Base-by-base conservation (phyloP, 2,888 invertebrate species). In the Maniola hyperantus region DNA sequence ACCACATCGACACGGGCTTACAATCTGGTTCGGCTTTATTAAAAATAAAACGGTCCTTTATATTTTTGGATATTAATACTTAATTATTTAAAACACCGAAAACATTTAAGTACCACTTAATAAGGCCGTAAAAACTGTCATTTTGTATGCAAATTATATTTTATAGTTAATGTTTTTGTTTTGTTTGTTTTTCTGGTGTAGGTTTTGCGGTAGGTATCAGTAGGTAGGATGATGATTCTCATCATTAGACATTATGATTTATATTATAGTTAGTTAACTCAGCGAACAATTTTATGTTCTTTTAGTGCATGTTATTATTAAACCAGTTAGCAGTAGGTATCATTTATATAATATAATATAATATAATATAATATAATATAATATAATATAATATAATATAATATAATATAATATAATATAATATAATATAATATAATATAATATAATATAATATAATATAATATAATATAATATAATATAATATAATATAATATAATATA, bases 11-110 rank as follows among this genome's bases (percentile, higher is more conserved):
- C 34, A 58, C 42, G 33, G 33, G 48, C 36, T 36, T 36, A 46
- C 18, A 53, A 67, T 64, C 64, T 42, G 34, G 60, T 60, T 60
- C 7, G 48, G 46, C 13, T 50, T 60, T 48, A 34, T 48, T 42
- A 18, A 51, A 51, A 51, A 26, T 51, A 26, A 42, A 54, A 54
- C 11, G 8, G 34, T 54, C 13, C 54, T 34, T 18, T 39, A 10
- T 13, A 26, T 53, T 57, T 33, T 44, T 15, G 8, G 46, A 46
- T 59, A 33, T 59, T 59, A 46, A 46, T 59, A 33, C 46, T 46
- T 6, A 33, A 59, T 59, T 33, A 59, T 46, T 46, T 13, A 15
- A 59, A 59, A 59, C 46, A 59, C 42, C 13, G n/a, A 26, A 58
- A 58, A 58, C 42, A 42, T 13, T 42, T 44, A 59, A 46, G 26